Evolutionary conservation across 2,888 invertebrate genomes (phyloP).

Genomic region (Troilus luridus): DNA sequence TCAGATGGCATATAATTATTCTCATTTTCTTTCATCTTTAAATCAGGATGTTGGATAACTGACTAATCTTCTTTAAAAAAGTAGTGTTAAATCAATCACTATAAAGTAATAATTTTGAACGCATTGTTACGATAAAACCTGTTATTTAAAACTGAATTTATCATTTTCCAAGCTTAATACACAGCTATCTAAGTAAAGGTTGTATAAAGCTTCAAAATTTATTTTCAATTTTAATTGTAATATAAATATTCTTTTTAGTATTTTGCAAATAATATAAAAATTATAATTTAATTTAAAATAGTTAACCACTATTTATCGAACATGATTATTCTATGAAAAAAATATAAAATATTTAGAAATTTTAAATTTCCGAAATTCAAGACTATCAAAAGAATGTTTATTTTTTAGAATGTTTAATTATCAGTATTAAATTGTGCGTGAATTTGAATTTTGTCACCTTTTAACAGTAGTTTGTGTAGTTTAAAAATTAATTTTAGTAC

Average conservation of each 20-base stretch:
- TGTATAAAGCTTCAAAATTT: background rate
- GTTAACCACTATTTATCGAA: background rate
- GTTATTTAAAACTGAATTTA: background rate
- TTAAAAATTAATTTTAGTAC: too few species aligned
- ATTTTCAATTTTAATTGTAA: background rate
- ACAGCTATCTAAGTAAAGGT: background rate
- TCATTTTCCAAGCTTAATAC: background rate
- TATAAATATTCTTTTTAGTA: background rate
- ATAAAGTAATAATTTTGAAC: background rate
- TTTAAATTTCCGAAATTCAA: too few species aligned
- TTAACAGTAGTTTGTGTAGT: too few species aligned
- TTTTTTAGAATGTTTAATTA: too few species aligned
- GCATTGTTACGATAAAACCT: background rate
- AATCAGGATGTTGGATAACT: background rate
- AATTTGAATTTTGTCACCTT: too few species aligned
- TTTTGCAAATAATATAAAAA: background rate
- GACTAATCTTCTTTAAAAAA: background rate
- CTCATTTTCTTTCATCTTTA: background rate
- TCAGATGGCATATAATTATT: background rate
- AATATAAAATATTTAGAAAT: too few species aligned
- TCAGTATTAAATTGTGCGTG: too few species aligned
- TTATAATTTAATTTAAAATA: background rate
- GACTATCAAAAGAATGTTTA: too few species aligned
- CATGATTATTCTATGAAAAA: background rate
- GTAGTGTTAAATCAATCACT: background rate